Base-by-base conservation (phyloP, 2,888 invertebrate species). In the Phyto melanocephala region DNA sequence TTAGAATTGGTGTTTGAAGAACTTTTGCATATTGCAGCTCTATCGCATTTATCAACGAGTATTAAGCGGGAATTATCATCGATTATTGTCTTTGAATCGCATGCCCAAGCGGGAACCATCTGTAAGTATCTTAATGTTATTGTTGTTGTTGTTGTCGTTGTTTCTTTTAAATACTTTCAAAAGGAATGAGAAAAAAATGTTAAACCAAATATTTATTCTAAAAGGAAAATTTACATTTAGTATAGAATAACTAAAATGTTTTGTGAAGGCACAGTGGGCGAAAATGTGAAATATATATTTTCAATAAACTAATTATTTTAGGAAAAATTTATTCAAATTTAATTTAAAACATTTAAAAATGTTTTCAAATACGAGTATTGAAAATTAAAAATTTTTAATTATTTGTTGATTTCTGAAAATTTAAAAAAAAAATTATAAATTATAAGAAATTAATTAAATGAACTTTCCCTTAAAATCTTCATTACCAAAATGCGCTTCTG, bases 1-100 rank as follows among this genome's bases (percentile, higher is more conserved):
- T 91, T 96, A 88, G 96, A 96, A 90, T 93, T 95, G 83, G 96
- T 96, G 84, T 96, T 95, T 89, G 96, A 96, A 87, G 96, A 96
- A 88, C 92, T 97, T 67, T 92, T 96, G 83, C 95, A 96, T 89
- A 95, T 96, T 86, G 94, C 95, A 87, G 96, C 96, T 15, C 92
- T 96, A 80, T 94, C 95, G 6, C 96, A 96, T 91, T 92, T 96
- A 74, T 95, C 95, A 81, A 95, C 95, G 86, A 95, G 95, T 87
- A 95, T 96, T 82, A 96, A 96, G 90, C 92, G 95, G 80, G 96
- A 96, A 91, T 91, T 96, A 85, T 95, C 96, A 52, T 93, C 94
- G 78, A 95, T 96, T 72, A 94, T 96, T 81, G 93, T 95, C 86
- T 96, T 96, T 90, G 96, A 96, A 91, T 94, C 95, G 47, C 95